Percentiles rank a stretch among this genome's conserved stretches.
These are phyloP conservation scores for Bolinopsis microptera DNA, from an alignment of 37 sponge, comb jelly and placozoan genomes.

Conservation along the genomic window DNA sequence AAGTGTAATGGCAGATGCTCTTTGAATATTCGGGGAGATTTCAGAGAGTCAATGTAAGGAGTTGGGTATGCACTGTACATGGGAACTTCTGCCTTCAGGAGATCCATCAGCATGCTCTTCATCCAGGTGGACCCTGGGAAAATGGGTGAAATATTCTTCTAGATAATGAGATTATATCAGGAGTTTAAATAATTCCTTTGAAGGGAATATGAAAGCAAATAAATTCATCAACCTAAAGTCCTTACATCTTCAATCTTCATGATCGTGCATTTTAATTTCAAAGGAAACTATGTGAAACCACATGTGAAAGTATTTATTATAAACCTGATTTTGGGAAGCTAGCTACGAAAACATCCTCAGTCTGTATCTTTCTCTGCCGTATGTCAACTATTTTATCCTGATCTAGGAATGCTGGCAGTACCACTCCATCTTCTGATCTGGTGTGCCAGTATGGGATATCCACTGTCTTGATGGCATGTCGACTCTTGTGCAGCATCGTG, in stretches of 20 bases:
- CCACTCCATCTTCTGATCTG: background rate
- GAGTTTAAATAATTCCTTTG: background rate
- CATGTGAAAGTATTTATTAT: no score
- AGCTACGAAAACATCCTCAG: background rate
- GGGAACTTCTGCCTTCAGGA: background rate
- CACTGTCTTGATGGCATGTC: background rate
- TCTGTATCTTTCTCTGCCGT: background rate
- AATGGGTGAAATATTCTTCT: background rate
- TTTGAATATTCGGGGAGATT: background rate
- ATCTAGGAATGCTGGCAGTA: conserved; percentile 49
- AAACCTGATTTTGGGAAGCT: conserved; percentile 66
- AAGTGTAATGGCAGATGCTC: conserved; percentile 49
- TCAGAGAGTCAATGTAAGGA: background rate
- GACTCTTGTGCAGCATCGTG: background rate
- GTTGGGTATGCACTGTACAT: background rate
- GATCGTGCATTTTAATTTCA: no score
- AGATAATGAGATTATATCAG: background rate
- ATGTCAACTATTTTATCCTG: background rate
- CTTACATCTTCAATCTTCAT: no score
- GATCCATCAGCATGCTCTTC: conserved; percentile 53
- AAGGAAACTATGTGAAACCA: no score
- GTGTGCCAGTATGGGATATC: conserved; percentile 19
- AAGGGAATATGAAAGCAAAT: background rate
- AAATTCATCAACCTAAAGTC: background rate
- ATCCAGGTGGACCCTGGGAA: conserved; percentile 52